Evolutionary conservation across 2,888 invertebrate species (phyloP).

Genomic region (Orthosia gothica): DNA sequence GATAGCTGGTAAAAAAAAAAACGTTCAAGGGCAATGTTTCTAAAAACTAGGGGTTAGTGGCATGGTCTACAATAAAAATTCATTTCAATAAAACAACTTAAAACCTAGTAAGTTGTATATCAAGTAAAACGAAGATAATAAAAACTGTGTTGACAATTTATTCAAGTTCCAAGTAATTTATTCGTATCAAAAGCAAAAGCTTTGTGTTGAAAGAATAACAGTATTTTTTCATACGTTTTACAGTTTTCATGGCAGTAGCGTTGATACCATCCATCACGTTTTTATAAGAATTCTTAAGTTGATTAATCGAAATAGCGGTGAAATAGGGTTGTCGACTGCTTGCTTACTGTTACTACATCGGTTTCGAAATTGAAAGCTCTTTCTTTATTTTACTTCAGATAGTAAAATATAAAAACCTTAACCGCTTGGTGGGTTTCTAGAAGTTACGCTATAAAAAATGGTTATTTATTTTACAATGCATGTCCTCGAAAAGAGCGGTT

Average conservation of each 20-base stretch:
- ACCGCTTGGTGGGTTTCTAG: no score
- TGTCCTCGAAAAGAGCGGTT: no score
- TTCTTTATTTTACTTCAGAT: no score
- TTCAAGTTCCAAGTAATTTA: constrained; percentile 36
- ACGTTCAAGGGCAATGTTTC: neutral
- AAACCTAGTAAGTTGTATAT: neutral
- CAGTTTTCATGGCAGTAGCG: constrained; percentile 29
- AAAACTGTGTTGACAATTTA: constrained; percentile 41
- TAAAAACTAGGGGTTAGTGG: neutral
- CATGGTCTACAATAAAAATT: neutral
- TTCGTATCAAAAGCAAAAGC: constrained; percentile 18
- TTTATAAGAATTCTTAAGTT: constrained; percentile 55
- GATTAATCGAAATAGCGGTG: constrained; percentile 54
- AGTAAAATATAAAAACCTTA: no score
- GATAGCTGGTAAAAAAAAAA: neutral
- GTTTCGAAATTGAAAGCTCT: no score
- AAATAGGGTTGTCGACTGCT: constrained; percentile 43
- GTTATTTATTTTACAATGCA: no score
- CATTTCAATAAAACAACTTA: constrained; percentile 8
- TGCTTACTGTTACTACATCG: neutral
- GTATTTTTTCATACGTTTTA: constrained; percentile 24
- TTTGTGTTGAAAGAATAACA: constrained; percentile 36
- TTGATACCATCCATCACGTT: constrained; percentile 60
- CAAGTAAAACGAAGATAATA: constrained; percentile 12
- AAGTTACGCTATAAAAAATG: no score